phyloP scores from a whole-genome alignment of 1,140 invertebrate genomes.

The Leptopilina clavipes region DNA sequence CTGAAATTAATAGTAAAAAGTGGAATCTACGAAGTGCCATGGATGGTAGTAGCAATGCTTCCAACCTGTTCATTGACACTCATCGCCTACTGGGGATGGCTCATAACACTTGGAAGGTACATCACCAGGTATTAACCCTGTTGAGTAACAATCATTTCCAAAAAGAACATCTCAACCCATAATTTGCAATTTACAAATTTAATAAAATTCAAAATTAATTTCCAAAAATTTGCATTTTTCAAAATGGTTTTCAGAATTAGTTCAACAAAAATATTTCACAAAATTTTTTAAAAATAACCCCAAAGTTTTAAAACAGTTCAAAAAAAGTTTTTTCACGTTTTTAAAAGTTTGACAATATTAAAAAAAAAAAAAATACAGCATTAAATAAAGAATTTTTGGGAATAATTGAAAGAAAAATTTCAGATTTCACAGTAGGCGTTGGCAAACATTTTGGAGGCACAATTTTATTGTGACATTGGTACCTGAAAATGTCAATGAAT shows the following conservation, averaged over 20 bases:
- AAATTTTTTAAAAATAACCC: no score
- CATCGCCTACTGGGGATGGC: constrained; percentile 71
- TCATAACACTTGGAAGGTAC: constrained; percentile 71
- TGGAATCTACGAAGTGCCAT: constrained; percentile 67
- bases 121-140: constrained; percentile 32
- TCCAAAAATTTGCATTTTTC: no score
- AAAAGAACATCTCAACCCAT: no score
- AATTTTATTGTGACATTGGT: constrained; percentile 69
- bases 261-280: no score
- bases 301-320: no score
- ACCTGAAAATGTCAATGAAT: constrained; percentile 50
- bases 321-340: no score
- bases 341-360: no score
- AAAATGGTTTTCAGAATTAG: no score
- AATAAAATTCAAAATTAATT: no score
- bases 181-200: no score
- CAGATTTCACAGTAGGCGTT: constrained; percentile 69
- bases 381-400: background rate
- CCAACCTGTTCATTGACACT: constrained; percentile 70
- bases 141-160: background rate
- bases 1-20: constrained; percentile 69
- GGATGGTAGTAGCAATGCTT: constrained; percentile 70
- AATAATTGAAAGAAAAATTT: background rate
- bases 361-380: background rate
- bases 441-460: constrained; percentile 69